Evolutionary conservation across 1,140 invertebrate species (phyloP).

Genomic region (Dendroctonus ponderosae): DNA sequence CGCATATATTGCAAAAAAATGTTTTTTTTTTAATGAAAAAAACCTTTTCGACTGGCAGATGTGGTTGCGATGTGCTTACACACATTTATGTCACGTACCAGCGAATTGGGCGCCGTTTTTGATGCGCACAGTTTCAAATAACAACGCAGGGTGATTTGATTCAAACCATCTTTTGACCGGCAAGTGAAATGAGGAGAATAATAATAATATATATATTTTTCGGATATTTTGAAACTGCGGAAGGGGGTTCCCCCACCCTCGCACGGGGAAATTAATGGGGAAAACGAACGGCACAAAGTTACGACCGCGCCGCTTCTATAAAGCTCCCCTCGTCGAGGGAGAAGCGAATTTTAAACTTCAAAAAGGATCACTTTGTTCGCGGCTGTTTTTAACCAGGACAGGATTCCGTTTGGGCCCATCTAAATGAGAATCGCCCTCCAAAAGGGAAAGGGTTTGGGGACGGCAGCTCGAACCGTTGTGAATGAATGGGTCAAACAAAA

Average conservation of each 20-base stretch:
- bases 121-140: too few species aligned
- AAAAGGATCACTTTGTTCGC: slow-evolving; percentile 22
- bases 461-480: not conserved
- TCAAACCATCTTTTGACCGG: slow-evolving; percentile 5
- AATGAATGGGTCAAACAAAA: too few species aligned
- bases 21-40: too few species aligned
- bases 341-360: slow-evolving; percentile 44
- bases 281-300: slow-evolving; percentile 38
- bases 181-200: slow-evolving; percentile 17
- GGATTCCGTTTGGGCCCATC: slow-evolving; percentile 9
- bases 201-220: slow-evolving; percentile 43
- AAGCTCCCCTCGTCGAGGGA: slow-evolving; percentile 21
- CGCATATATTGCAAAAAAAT: too few species aligned
- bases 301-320: not conserved
- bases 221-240: not conserved
- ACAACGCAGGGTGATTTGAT: not conserved
- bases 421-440: slow-evolving; percentile 6
- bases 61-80: too few species aligned
- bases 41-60: too few species aligned
- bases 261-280: slow-evolving; percentile 46
- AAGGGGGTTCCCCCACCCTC: slow-evolving; percentile 41
- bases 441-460: slow-evolving; percentile 16
- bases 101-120: too few species aligned
- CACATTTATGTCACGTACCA: too few species aligned
- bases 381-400: slow-evolving; percentile 16